Conservation (phyloP, 2,888 invertebrate species). For the Hydrotaea diabolus region DNA sequence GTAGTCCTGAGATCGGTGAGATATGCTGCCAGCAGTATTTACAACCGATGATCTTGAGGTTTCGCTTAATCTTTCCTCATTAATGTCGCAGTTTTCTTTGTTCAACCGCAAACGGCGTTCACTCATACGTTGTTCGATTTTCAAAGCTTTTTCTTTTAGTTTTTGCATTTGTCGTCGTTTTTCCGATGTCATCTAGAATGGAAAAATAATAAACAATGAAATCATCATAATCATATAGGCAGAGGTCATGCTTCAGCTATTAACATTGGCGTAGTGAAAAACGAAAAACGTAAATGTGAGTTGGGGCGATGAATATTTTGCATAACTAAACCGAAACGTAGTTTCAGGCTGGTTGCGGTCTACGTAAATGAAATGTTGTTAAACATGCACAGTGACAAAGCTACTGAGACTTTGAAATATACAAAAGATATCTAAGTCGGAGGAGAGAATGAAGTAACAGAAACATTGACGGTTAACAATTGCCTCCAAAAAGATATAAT, state of each 20-base stretch:
- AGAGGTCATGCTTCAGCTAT: slow-evolving; percentile 59
- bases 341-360: no score
- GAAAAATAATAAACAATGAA: slow-evolving; percentile 18
- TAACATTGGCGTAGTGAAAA: slow-evolving; percentile 29
- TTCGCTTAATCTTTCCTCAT: slow-evolving; percentile 21
- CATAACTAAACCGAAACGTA: not conserved
- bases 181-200: slow-evolving; percentile 77
- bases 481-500: no score
- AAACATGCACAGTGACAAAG: no score
- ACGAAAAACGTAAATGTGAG: not conserved
- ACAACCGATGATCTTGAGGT: not conserved
- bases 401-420: no score
- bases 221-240: slow-evolving; percentile 7
- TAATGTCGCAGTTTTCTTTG: not conserved
- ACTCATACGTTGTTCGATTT: slow-evolving; percentile 71
- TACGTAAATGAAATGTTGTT: no score
- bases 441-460: no score
- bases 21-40: not conserved
- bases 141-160: slow-evolving; percentile 73
- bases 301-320: not conserved
- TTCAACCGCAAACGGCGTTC: slow-evolving; percentile 41
- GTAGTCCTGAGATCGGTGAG: slow-evolving; percentile 40
- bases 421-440: no score
- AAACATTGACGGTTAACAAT: no score
- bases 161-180: slow-evolving; percentile 74